A percentile compares a stretch with the other conserved stretches of the same genome.
These are phyloP conservation scores for Drosophila acutilabella DNA, from an alignment of 2,888 invertebrate species.

Conservation along the genomic window DNA sequence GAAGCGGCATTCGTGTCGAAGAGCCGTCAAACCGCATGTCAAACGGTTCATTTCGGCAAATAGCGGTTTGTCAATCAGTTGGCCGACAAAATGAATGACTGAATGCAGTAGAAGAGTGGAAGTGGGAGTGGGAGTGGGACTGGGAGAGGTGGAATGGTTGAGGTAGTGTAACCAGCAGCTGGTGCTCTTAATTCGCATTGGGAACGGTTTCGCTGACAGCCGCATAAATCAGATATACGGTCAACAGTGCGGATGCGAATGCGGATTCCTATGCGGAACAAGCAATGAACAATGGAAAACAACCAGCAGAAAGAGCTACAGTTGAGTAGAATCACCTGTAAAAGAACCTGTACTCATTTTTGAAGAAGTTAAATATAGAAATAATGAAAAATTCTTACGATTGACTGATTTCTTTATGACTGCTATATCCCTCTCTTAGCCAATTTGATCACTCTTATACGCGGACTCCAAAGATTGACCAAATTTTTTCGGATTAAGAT, in stretches of 20 bases:
- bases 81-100: slow-evolving; percentile 31
- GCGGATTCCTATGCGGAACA: slow-evolving; percentile 30
- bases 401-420: too few relatives aligned
- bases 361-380: too few relatives aligned
- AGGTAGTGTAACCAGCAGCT: slow-evolving; percentile 38
- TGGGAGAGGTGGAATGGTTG: too few relatives aligned
- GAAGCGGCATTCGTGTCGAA: slow-evolving; percentile 15
- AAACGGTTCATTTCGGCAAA: slow-evolving; percentile 76
- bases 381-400: too few relatives aligned
- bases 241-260: slow-evolving; percentile 42
- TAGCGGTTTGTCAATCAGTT: slow-evolving; percentile 75
- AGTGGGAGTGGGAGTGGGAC: too few relatives aligned
- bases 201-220: slow-evolving; percentile 52
- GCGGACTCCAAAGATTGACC: too few relatives aligned
- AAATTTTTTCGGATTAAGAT: too few relatives aligned
- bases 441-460: too few relatives aligned
- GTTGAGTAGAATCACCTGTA: neutral
- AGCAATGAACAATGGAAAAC: slow-evolving; percentile 10
- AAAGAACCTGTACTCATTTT: too few relatives aligned
- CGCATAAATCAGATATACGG: slow-evolving; percentile 70
- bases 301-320: neutral
- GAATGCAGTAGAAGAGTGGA: too few relatives aligned
- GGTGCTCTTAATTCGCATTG: slow-evolving; percentile 27
- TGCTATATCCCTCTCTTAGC: too few relatives aligned
- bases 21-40: slow-evolving; percentile 57